Conservation (phyloP, 1,140 invertebrate genomes). For the Trachymyrmex septentrionalis region DNA sequence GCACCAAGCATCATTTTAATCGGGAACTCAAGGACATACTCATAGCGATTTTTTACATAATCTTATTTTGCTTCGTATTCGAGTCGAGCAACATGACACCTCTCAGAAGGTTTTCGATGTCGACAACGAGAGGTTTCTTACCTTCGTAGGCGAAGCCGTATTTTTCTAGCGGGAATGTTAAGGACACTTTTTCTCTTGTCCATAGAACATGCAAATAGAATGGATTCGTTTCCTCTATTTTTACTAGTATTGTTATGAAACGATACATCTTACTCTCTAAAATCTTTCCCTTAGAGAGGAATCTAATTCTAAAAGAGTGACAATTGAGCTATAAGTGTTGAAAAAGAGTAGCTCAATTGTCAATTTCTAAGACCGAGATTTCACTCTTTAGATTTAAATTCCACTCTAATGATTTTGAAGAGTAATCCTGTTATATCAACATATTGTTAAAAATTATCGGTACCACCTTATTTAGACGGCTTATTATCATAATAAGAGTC, state of each 20-base stretch:
- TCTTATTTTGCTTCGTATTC: constrained; percentile 34
- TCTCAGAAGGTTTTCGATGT: constrained; percentile 9
- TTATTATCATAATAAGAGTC: constrained; percentile 24
- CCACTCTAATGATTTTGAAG: too few relatives aligned
- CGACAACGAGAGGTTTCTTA: constrained; percentile 31
- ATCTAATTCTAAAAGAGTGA: too few relatives aligned
- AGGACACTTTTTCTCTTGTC: too few relatives aligned
- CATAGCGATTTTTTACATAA: constrained; percentile 37
- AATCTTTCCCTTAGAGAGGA: too few relatives aligned
- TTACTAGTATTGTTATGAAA: not conserved
- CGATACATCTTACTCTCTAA: not conserved
- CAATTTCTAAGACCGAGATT: too few relatives aligned
- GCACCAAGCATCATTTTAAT: constrained; percentile 44
- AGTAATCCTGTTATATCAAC: too few relatives aligned
- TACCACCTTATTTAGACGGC: not conserved
- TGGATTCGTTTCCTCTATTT: not conserved
- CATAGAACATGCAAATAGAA: not conserved
- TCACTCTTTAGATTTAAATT: too few relatives aligned
- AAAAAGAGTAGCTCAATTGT: too few relatives aligned
- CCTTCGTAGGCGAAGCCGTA: constrained; percentile 28
- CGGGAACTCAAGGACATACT: constrained; percentile 25
- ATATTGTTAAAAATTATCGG: not conserved
- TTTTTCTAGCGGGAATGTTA: not conserved
- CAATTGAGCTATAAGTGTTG: too few relatives aligned
- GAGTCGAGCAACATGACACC: constrained; percentile 18